Evolutionary conservation across 2,888 invertebrate species (phyloP).

Genomic region (Carcina quercana): DNA sequence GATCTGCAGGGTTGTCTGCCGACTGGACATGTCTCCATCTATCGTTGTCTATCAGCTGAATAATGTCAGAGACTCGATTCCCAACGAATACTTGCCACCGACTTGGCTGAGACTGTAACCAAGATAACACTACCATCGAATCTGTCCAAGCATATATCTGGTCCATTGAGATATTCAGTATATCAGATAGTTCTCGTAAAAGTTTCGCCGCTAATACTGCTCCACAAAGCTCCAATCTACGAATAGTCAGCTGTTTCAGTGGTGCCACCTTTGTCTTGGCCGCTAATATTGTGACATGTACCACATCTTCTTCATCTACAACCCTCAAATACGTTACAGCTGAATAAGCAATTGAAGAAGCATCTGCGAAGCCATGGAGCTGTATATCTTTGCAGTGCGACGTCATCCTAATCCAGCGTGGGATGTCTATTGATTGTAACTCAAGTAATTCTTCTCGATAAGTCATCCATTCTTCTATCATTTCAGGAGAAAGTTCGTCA

Average conservation of each 20-base stretch:
- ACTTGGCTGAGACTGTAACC: constrained; percentile 12
- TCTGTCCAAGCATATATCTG: constrained; percentile 18
- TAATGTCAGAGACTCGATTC: constrained; percentile 16
- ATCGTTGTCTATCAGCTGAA: constrained; percentile 5
- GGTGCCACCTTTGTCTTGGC: constrained; percentile 11
- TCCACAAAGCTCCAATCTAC: constrained; percentile 13
- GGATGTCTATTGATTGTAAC: not conserved
- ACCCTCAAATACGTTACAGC: constrained; percentile 15
- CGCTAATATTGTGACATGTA: constrained; percentile 2
- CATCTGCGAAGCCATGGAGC: constrained; percentile 18
- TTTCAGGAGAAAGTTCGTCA: constrained; percentile 1
- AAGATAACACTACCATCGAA: constrained; percentile 13
- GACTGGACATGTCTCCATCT: constrained; percentile 15
- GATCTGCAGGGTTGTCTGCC: constrained; percentile 22
- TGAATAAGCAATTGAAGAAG: constrained; percentile 15
- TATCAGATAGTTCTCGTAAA: constrained; percentile 1
- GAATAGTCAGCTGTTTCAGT: constrained; percentile 6
- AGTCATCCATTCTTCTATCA: constrained; percentile 8
- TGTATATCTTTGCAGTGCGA: constrained; percentile 3
- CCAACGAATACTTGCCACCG: constrained; percentile 14
- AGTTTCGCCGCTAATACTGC: constrained; percentile 10
- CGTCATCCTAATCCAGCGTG: constrained; percentile 9
- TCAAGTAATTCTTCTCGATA: constrained; percentile 6
- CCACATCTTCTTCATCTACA: not conserved
- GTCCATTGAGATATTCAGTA: constrained; percentile 2